A percentile compares a stretch with the other conserved stretches of the same genome.
phyloP scores from a whole-genome alignment of 2,113 vertebrate genomes.

The Tenrec ecaudatus region DNA sequence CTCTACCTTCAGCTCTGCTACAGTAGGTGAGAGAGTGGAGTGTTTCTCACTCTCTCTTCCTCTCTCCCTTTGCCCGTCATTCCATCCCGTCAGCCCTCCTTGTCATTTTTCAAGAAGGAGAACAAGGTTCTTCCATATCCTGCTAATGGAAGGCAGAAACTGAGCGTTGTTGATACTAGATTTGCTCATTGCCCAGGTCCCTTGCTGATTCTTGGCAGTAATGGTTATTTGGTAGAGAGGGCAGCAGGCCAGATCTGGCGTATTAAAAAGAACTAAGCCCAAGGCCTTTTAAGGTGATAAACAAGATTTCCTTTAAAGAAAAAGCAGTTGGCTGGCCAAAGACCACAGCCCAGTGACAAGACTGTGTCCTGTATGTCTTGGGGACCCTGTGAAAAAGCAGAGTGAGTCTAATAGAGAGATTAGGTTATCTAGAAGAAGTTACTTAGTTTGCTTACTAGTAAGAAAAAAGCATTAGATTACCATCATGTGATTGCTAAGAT shows the following conservation, averaged over 20 bases:
- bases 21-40: not conserved
- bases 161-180: not conserved
- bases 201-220: not conserved
- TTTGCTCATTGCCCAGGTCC: not conserved
- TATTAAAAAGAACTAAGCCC: conserved; percentile 12
- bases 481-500: not conserved
- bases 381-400: not conserved
- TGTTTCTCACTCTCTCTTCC: not conserved
- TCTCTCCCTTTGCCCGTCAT: not conserved
- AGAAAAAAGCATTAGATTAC: not conserved
- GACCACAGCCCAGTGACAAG: not conserved
- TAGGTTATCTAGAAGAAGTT: not conserved
- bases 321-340: not conserved
- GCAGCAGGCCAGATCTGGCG: not conserved
- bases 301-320: not conserved
- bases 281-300: not conserved
- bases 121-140: not conserved
- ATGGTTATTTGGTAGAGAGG: not conserved
- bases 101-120: not conserved
- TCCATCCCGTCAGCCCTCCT: not conserved
- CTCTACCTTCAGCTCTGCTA: not conserved
- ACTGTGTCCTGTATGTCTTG: not conserved
- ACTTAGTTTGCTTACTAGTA: not conserved
- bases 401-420: not conserved
- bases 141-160: not conserved